Conservation (phyloP, 2,113 vertebrate genomes). For the Sebastes schlegelii region DNA sequence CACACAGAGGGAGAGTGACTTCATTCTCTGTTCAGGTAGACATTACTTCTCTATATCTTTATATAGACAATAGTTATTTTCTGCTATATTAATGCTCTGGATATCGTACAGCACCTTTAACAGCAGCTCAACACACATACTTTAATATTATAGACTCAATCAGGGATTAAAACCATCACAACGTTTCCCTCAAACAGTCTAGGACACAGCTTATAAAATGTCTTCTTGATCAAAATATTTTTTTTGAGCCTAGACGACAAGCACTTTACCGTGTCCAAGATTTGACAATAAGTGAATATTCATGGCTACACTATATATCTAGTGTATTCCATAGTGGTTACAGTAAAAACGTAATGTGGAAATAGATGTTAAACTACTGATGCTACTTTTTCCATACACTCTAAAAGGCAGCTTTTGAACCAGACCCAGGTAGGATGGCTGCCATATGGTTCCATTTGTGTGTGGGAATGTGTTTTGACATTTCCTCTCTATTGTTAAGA, state of each 20-base stretch:
- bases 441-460: constrained; percentile 57
- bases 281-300: not conserved
- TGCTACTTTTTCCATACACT: constrained; percentile 22
- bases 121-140: not conserved
- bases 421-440: constrained; percentile 45
- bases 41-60: no score
- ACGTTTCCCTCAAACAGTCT: not conserved
- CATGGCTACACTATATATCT: not conserved
- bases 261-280: not conserved
- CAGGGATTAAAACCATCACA: not conserved
- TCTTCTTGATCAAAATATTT: not conserved
- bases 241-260: not conserved
- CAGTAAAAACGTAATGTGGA: constrained; percentile 9
- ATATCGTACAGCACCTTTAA: no score
- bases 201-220: not conserved
- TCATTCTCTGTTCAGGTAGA: no score
- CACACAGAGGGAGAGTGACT: no score
- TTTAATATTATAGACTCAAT: not conserved
- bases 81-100: no score
- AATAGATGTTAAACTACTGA: not conserved
- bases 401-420: constrained; percentile 30
- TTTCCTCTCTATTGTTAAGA: constrained; percentile 72
- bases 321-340: not conserved
- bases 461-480: constrained; percentile 62
- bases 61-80: no score